Base-by-base conservation (phyloP, 35 echinoderm and acorn worm genomes). In the Hemicentrotus pulcherrimus region DNA sequence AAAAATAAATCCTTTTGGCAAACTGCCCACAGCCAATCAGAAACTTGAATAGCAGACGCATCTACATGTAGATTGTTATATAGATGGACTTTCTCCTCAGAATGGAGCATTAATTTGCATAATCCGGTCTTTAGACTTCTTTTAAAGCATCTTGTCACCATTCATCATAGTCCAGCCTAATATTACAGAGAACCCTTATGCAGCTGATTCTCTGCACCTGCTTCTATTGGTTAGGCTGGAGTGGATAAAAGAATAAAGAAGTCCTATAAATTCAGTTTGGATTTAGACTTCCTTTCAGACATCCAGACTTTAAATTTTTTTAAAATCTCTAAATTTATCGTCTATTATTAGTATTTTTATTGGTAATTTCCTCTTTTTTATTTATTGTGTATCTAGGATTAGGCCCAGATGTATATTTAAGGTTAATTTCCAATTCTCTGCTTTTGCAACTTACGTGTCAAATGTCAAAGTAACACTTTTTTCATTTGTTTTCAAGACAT, bases 201-300 rank as follows among this genome's bases (percentile, higher is more conserved):
- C 19, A 78, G 65, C 65, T 78, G 65, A 78, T 28, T 10, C 52
- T 28, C 2, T 78, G 65, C 65, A 78, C 65, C 65, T 78, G 65
- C 65, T 78, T 78, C 28, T 7, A 78, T 6, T 78, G 22, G 19
- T 22, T 78, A 78, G 65, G 65, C 19, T 78, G 61, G 24, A 70
- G 61, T 70, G 19, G 61, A 28, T 22, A n/a, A 28, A 78, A 78
- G n/a, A 6, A 59, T 11, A 14, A 59, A 78, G 19, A 78, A 78
- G 19, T 78, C 65, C 65, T 78, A 6, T 0, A 78, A 78, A 78
- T 78, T 78, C 22, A 78, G 65, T 78, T 24, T 78, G 19, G 65
- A 78, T 78, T n/a, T 78, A 78, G 65, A 78, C 65, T 78, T n/a
- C 65, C 22, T 78, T n/a, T 78, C 65, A 78, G 65, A 78, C 65